These are phyloP conservation scores for Mormyrus iriodes DNA, from an alignment of 2,113 vertebrate species.

Conservation along the genomic window DNA sequence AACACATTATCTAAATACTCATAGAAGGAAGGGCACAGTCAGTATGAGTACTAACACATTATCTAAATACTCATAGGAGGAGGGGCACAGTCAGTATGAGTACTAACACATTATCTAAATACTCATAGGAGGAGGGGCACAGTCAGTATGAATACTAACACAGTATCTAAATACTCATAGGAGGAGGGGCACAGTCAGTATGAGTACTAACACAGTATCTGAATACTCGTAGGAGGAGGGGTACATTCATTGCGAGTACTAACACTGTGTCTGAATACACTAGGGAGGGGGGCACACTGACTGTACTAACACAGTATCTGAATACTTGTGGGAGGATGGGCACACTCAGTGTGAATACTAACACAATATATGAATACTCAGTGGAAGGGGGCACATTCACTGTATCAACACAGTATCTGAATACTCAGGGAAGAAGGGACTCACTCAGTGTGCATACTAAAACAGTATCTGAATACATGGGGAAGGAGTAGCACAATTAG, in stretches of 20 bases:
- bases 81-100: neutral
- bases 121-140: neutral
- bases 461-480: no score
- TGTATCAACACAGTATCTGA: neutral
- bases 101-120: neutral
- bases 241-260: neutral
- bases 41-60: no score
- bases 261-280: neutral
- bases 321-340: neutral
- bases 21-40: no score
- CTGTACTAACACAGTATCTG: neutral
- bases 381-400: neutral
- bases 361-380: neutral
- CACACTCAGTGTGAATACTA: neutral
- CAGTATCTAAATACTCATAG: neutral
- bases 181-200: neutral
- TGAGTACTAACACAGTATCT: constrained; percentile 30
- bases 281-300: neutral
- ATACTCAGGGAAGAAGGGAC: neutral
- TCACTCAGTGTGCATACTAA: no score
- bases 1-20: neutral
- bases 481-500: neutral
- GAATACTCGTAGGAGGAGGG: neutral
- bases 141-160: neutral
- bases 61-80: no score